A percentile compares a stretch with the other conserved stretches of the same genome.
Evolutionary conservation across 2,113 vertebrate species (phyloP).

Genomic region (Macaca fascicularis): T2T-MFA8v1.1 NC_088377.1:51744501-51745000

Average conservation of each 20-base stretch:
- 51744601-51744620: not conserved
- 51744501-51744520: not conserved
- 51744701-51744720: not conserved
- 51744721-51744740: accelerated
- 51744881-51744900: too few relatives aligned
- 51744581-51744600: not conserved
- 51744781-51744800: accelerated
- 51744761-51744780: not conserved
- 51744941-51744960: too few relatives aligned
- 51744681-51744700: not conserved
- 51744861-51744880: too few relatives aligned
- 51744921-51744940: too few relatives aligned
- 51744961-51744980: too few relatives aligned
- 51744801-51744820: too few relatives aligned
- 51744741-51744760: not conserved
- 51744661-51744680: not conserved
- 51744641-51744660: not conserved
- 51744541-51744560: not conserved
- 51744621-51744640: not conserved
- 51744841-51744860: too few relatives aligned
- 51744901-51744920: too few relatives aligned
- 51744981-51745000: too few relatives aligned
- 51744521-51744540: not conserved
- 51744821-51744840: too few relatives aligned
- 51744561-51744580: not conserved